phyloP scores from a whole-genome alignment of 2,888 invertebrate genomes.

The Agriopis leucophaearia region DNA sequence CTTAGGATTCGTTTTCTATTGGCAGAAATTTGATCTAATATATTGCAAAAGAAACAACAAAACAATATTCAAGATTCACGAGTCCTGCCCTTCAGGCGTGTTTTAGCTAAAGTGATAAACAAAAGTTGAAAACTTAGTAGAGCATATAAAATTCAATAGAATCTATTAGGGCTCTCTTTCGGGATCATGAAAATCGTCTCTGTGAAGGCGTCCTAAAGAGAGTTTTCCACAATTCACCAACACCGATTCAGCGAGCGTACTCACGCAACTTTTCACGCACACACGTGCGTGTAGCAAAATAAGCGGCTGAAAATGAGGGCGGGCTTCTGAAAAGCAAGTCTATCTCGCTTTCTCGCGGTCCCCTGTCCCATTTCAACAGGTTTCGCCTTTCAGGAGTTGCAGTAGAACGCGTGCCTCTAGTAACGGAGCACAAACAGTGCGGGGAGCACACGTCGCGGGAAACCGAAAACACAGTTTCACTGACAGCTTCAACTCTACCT shows the following conservation, averaged over 20 bases:
- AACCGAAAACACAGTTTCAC: constrained; percentile 79
- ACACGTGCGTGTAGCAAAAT: constrained; percentile 75
- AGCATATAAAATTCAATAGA: constrained; percentile 60
- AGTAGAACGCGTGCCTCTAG: constrained; percentile 83
- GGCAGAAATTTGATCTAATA: background rate
- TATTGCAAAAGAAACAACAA: constrained; percentile 3
- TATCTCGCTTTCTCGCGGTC: constrained; percentile 73
- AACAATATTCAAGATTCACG: constrained; percentile 24
- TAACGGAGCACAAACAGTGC: constrained; percentile 83
- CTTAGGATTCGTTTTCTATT: background rate
- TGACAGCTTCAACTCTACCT: constrained; percentile 80
- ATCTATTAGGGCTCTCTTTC: constrained; percentile 61
- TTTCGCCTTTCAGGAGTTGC: constrained; percentile 84
- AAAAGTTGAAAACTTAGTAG: constrained; percentile 43
- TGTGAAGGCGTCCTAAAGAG: constrained; percentile 81
- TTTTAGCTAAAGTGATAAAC: constrained; percentile 38
- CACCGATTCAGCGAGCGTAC: constrained; percentile 74
- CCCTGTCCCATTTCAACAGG: constrained; percentile 85
- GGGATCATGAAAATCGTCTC: constrained; percentile 72
- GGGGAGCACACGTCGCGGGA: constrained; percentile 79
- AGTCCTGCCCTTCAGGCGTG: constrained; percentile 35
- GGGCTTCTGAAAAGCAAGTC: constrained; percentile 52
- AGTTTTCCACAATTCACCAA: constrained; percentile 85
- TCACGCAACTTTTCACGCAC: constrained; percentile 82
- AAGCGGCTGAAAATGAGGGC: constrained; percentile 76